phyloP scores from a whole-genome alignment of 2,113 vertebrate species.

The Corvus moneduloides region DNA sequence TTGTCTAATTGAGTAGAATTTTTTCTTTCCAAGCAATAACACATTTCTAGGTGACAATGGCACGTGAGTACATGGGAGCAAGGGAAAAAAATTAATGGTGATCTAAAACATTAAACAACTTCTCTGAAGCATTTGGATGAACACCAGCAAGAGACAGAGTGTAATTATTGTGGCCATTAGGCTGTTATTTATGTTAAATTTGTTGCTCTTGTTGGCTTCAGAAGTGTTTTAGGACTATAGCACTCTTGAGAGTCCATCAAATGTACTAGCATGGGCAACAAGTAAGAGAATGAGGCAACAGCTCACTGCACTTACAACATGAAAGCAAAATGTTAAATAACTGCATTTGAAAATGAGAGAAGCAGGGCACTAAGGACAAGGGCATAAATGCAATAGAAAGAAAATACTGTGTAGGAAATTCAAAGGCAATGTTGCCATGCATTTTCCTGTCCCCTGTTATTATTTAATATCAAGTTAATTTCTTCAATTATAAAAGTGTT shows the following conservation, averaged over 20 bases:
- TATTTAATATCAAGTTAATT: not conserved
- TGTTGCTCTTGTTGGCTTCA: not conserved
- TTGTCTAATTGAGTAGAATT: not conserved
- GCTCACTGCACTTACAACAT: not conserved
- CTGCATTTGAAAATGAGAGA: not conserved
- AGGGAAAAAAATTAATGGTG: not conserved
- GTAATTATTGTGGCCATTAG: constrained; percentile 8
- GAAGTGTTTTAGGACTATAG: not conserved
- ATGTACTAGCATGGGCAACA: not conserved
- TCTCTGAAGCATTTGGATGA: constrained; percentile 42
- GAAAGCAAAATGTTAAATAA: not conserved
- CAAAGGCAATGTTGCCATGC: not conserved
- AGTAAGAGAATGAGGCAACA: not conserved
- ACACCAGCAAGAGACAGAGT: not conserved
- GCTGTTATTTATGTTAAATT: not conserved
- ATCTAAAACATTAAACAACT: not conserved
- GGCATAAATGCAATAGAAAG: not conserved
- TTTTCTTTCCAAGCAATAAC: not conserved
- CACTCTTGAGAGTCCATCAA: not conserved
- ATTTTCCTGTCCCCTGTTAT: not conserved
- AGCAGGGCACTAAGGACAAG: not conserved
- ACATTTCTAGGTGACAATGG: not conserved
- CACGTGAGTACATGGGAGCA: not conserved
- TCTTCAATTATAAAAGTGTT: not conserved
- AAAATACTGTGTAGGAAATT: not conserved